Percentiles rank a stretch among this genome's conserved stretches.
Conservation (phyloP, 2,888 invertebrate genomes). For the Megaustenia siamemsis region DNA sequence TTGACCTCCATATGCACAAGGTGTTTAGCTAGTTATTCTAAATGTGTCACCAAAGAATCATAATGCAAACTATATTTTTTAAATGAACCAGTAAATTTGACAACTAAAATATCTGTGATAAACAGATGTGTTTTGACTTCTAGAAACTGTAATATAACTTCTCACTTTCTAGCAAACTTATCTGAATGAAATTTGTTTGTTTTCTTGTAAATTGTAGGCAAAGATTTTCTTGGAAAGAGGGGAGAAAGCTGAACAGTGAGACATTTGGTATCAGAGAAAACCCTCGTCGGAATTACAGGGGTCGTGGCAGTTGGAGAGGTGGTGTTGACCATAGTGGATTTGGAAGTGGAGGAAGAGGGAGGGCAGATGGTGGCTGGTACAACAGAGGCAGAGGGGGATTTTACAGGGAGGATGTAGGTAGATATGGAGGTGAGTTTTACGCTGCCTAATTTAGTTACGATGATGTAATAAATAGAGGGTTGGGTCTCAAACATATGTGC, state of each 20-base stretch:
- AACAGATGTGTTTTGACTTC: too few species aligned
- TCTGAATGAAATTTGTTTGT: too few species aligned
- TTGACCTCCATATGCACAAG: too few species aligned
- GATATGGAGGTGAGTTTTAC: constrained; percentile 32
- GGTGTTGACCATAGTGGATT: constrained; percentile 62
- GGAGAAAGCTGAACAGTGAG: constrained; percentile 96
- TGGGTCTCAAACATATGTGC: too few species aligned
- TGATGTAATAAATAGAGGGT: too few species aligned
- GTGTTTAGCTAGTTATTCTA: too few species aligned
- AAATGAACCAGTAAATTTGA: too few species aligned
- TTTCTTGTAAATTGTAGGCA: constrained; percentile 19
- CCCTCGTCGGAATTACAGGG: constrained; percentile 70
- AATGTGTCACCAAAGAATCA: too few species aligned
- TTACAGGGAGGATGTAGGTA: constrained; percentile 58
- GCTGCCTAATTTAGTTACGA: not conserved
- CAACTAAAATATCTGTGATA: too few species aligned
- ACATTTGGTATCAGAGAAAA: constrained; percentile 93
- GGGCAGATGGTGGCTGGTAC: constrained; percentile 59
- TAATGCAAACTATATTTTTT: too few species aligned
- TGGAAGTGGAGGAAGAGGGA: constrained; percentile 58
- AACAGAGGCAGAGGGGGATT: constrained; percentile 35
- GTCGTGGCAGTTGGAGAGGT: constrained; percentile 63
- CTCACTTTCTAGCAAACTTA: too few species aligned
- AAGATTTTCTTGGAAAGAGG: constrained; percentile 92
- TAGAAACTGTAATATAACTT: too few species aligned